A percentile compares a stretch with the other conserved stretches of the same genome.
These are phyloP conservation scores for Dromiciops gliroides DNA, from an alignment of 2,113 vertebrate genomes.

Conservation along the genomic window DNA sequence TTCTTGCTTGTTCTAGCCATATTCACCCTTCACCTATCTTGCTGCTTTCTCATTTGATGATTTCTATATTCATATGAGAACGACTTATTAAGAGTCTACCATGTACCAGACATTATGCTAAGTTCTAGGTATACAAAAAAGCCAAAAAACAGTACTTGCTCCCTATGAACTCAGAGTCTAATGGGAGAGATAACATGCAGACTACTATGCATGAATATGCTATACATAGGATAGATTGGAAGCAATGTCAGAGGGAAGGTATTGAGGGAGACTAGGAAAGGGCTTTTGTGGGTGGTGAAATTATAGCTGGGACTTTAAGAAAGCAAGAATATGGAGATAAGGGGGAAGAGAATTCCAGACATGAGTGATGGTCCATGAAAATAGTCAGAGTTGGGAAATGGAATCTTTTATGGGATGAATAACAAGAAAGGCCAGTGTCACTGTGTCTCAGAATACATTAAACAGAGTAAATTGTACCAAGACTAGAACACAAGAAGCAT, in stretches of 20 bases:
- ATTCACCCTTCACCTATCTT: neutral
- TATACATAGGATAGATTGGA: neutral
- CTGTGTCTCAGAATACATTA: neutral
- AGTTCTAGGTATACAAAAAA: neutral
- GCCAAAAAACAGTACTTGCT: neutral
- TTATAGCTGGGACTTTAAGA: neutral
- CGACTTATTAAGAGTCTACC: neutral
- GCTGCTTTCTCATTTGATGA: neutral
- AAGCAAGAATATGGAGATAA: neutral
- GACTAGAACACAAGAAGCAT: neutral
- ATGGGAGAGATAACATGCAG: neutral
- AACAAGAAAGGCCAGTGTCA: neutral
- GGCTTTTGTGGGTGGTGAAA: neutral
- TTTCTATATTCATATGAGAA: neutral
- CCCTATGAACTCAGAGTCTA: neutral
- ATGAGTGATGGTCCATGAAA: neutral
- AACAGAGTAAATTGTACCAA: neutral
- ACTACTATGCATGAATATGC: neutral
- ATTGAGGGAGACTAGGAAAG: neutral
- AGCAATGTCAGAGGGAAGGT: neutral
- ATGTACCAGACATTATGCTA: neutral
- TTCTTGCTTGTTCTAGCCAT: neutral
- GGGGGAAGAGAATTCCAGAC: neutral
- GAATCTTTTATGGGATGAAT: neutral
- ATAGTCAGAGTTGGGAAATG: neutral